Evolutionary conservation across 2,888 invertebrate species (phyloP).

Genomic region (Lasioglossum pauxillum): DNA sequence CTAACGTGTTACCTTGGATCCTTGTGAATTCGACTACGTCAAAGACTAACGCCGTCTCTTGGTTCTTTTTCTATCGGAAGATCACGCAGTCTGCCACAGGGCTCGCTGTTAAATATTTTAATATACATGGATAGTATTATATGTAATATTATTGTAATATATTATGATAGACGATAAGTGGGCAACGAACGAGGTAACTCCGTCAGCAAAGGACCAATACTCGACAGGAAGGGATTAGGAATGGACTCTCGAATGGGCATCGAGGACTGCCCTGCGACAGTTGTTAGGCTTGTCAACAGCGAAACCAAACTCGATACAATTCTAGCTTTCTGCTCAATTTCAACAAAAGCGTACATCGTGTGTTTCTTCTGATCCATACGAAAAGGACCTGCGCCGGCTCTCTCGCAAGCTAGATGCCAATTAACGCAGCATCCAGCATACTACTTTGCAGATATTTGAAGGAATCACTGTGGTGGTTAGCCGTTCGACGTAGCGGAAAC

Average conservation of each 20-base stretch:
- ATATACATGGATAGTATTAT: conserved; percentile 84
- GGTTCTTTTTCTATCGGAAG: conserved; percentile 66
- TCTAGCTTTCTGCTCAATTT: conserved; percentile 74
- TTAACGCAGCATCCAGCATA: conserved; percentile 33
- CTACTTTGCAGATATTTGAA: conserved; percentile 59
- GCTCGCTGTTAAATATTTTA: conserved; percentile 80
- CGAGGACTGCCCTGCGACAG: conserved; percentile 62
- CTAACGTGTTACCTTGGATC: conserved; percentile 57
- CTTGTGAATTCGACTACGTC: conserved; percentile 59
- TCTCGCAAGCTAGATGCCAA: conserved; percentile 58
- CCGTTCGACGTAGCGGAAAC: conserved; percentile 39
- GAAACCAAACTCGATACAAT: conserved; percentile 71
- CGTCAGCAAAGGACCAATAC: conserved; percentile 73
- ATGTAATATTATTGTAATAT: conserved; percentile 84
- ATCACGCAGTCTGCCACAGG: conserved; percentile 54
- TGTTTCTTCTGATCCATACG: conserved; percentile 55
- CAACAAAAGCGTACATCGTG: conserved; percentile 52
- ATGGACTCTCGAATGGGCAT: conserved; percentile 37
- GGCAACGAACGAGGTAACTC: conserved; percentile 71
- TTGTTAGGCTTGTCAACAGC: conserved; percentile 67
- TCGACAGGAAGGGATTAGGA: conserved; percentile 45
- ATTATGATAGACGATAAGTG: conserved; percentile 78
- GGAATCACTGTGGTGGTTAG: conserved; percentile 68
- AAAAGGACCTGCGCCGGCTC: conserved; percentile 37
- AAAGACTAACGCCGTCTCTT: conserved; percentile 58